Evolutionary conservation across 2,797 vertebrate genomes (phyloP).

Genomic region (Sciurus vulgaris): DNA sequence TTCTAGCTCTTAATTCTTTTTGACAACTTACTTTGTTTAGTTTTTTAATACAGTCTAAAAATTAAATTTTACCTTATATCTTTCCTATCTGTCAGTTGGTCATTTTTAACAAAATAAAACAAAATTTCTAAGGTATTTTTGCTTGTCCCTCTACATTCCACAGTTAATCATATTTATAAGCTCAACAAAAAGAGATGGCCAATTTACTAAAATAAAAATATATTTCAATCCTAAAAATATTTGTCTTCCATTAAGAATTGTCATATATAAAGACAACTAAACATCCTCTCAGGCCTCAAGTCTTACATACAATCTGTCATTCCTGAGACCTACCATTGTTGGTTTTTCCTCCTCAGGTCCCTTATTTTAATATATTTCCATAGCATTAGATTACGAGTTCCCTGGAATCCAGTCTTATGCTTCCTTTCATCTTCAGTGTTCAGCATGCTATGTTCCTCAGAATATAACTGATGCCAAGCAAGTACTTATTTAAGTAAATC

Average conservation of each 20-base stretch:
- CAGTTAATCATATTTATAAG: background rate
- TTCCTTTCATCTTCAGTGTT: background rate
- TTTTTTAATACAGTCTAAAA: background rate
- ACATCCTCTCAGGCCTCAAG: background rate
- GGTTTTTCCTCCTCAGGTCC: background rate
- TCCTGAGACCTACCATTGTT: background rate
- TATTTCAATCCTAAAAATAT: constrained; percentile 27
- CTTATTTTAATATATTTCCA: background rate
- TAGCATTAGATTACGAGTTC: background rate
- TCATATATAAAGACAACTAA: background rate
- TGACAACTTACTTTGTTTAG: background rate
- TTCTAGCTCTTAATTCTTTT: background rate
- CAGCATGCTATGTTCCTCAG: fast-evolving
- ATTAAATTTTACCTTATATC: background rate
- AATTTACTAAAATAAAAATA: constrained; percentile 32
- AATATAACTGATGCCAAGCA: background rate
- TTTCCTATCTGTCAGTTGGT: background rate
- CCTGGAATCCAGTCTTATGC: background rate
- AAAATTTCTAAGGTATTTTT: background rate
- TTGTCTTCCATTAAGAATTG: background rate
- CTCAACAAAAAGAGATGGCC: background rate
- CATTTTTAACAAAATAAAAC: background rate
- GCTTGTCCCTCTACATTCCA: background rate
- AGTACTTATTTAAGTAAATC: constrained; percentile 11
- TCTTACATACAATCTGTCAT: background rate